Conservation (phyloP, 2,113 vertebrate species). For the Eubucco bourcierii region DNA sequence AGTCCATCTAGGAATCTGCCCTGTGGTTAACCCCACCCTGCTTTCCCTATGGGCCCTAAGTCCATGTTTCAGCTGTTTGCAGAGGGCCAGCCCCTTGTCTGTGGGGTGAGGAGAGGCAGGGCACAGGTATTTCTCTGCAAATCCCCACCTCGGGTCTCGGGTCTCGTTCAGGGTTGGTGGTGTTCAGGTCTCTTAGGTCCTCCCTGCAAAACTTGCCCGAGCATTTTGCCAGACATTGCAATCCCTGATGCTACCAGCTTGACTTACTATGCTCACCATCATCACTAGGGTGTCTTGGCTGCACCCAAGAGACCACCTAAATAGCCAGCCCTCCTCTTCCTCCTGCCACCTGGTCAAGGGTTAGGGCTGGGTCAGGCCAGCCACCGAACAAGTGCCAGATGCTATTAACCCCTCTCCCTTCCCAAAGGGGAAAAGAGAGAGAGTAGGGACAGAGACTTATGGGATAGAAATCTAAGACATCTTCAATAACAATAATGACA, state of each 20-base stretch:
- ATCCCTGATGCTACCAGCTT: fast-evolving
- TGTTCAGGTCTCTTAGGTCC: not conserved
- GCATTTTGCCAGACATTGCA: not conserved
- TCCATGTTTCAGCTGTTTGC: not conserved
- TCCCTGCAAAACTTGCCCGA: fast-evolving
- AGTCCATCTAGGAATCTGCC: not conserved
- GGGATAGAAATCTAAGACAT: too few relatives aligned
- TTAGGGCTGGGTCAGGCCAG: too few relatives aligned
- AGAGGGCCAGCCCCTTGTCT: not conserved
- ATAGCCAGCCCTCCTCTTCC: not conserved
- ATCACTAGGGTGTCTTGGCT: not conserved
- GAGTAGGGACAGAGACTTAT: too few relatives aligned
- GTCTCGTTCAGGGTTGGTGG: not conserved
- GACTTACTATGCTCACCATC: not conserved
- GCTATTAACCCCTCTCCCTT: too few relatives aligned
- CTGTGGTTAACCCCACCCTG: not conserved
- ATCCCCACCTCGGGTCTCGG: fast-evolving
- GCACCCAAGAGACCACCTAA: not conserved
- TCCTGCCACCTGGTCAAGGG: too few relatives aligned
- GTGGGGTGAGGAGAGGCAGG: fast-evolving
- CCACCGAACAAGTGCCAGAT: too few relatives aligned
- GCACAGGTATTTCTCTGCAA: not conserved
- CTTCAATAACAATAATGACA: too few relatives aligned
- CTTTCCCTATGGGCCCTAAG: not conserved
- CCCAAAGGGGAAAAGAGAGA: too few relatives aligned